A percentile compares a stretch with the other conserved stretches of the same genome.
phyloP scores from a whole-genome alignment of 2,113 vertebrate genomes.

The Columbina picui region DNA sequence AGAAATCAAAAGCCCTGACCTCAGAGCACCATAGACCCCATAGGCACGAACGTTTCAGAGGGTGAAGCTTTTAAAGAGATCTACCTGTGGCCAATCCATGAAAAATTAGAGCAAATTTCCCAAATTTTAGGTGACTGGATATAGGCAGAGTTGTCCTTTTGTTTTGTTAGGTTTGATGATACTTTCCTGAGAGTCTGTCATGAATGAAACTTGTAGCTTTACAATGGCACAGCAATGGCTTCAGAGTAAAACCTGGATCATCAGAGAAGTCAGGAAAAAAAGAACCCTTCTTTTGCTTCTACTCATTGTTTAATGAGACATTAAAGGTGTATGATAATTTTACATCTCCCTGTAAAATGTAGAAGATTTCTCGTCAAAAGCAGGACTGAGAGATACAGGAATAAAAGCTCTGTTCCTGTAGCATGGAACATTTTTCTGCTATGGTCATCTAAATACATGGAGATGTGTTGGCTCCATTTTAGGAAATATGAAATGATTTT shows the following conservation, averaged over 20 bases:
- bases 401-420: background rate
- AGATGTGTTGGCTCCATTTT: background rate
- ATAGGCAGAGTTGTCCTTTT: background rate
- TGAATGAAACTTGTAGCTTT: background rate
- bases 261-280: background rate
- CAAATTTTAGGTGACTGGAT: background rate
- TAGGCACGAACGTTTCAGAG: background rate
- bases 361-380: background rate
- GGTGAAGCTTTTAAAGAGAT: background rate
- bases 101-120: background rate
- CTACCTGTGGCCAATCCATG: background rate
- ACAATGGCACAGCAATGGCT: background rate
- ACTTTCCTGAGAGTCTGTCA: background rate
- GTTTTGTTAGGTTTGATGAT: background rate
- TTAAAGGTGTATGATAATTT: background rate
- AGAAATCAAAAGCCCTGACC: background rate
- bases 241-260: background rate
- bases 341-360: background rate
- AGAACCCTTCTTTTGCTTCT: background rate
- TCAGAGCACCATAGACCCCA: background rate
- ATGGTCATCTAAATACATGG: background rate
- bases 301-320: background rate
- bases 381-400: background rate
- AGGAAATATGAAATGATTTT: background rate
- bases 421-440: background rate